Evolutionary conservation across 2,888 invertebrate genomes (phyloP), one percentile per base, ranked within the genome.

Genomic region (Pandemis corylana): DNA sequence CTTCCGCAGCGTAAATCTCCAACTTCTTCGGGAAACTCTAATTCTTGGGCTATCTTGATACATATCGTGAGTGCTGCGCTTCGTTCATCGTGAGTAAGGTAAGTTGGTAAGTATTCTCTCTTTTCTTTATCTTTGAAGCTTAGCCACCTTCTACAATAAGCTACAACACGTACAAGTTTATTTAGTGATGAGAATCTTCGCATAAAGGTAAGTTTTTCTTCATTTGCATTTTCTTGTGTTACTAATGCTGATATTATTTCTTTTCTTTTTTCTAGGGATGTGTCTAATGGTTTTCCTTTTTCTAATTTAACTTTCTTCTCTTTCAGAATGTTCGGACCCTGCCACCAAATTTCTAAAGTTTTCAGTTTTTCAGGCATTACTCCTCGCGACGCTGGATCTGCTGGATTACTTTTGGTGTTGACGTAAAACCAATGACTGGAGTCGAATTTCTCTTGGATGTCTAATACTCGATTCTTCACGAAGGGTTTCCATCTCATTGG

Each of bases 321-420:
- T 64, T 13, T 44, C 7, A 64, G 64, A 7, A 44, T 44, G 2
- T n/a, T 44, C 7, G 64, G 64, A 10, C 64, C 64, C 9, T 64
- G 7, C 64, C 64, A 64, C 64, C 64, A 64, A 0, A 64, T 7
- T 44, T 3, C 6, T 6, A 10, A 15, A 5, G 10, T 46, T 6
- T 10, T 1, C 9, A 64, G 20, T 12, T 64, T 46, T 15, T 9
- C 10, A 5, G 46, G 64, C 46, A 20, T 15, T 10, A 46, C 64
- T 20, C 64, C 64, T 46, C 64, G 44, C 15, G 64, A 64, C 2
- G 64, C 64, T 2, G 46, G 44, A 20, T 64, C 63, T 7, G 63
- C 63, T 42, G 63, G 41, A n/a, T 63, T 63, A 42, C 5, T 13
- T 42, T 63, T 42, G 2, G 63, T 42, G 7, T 63, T 44, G 0